These are phyloP conservation scores for Turnix velox DNA, from an alignment of 2,113 vertebrate species.

Conservation along the genomic window DNA sequence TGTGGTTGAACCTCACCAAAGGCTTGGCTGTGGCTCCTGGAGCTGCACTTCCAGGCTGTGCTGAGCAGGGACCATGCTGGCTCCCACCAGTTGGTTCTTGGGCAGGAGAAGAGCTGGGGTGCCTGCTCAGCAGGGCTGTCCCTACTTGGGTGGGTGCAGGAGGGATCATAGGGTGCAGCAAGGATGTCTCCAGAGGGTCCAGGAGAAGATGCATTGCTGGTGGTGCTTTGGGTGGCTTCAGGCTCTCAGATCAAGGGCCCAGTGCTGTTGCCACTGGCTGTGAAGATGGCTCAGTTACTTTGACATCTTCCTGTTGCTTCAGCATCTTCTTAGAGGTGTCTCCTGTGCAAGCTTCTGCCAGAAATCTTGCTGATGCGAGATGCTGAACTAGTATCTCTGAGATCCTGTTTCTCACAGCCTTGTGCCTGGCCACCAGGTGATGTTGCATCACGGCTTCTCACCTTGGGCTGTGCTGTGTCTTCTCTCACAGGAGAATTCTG, in stretches of 20 bases:
- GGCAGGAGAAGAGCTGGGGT: background rate
- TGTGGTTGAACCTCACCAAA: background rate
- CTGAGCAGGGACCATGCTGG: rapidly evolving
- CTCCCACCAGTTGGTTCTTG: background rate
- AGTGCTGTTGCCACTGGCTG: background rate
- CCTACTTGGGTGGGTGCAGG: too few relatives aligned
- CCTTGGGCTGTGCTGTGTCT: background rate
- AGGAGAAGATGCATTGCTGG: background rate
- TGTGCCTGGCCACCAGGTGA: background rate
- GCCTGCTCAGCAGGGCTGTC: background rate
- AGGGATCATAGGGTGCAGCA: background rate
- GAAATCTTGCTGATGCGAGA: background rate
- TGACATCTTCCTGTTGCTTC: background rate
- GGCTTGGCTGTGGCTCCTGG: background rate
- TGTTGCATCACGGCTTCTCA: background rate
- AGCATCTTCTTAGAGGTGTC: background rate
- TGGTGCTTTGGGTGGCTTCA: background rate
- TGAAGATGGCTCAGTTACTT: background rate
- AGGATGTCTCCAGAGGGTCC: background rate
- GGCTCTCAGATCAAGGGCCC: background rate
- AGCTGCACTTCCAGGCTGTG: background rate
- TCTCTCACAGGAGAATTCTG: constrained; percentile 78
- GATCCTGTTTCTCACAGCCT: background rate
- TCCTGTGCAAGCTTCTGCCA: background rate
- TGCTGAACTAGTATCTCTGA: background rate